phyloP scores from a whole-genome alignment of 2,113 vertebrate genomes.

The Aegypius monachus region DNA sequence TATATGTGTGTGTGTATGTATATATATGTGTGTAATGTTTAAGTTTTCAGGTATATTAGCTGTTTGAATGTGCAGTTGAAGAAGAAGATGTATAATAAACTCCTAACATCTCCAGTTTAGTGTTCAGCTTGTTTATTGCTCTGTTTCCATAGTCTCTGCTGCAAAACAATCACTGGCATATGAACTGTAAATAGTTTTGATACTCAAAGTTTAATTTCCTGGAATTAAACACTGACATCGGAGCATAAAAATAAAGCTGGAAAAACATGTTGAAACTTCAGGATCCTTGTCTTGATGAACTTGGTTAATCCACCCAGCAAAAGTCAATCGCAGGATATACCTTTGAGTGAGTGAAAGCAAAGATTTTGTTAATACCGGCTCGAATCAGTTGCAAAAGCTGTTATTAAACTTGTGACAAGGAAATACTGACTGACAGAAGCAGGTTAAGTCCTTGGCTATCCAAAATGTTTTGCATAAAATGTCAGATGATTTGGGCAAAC shows the following conservation, averaged over 20 bases:
- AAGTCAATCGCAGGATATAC: not conserved
- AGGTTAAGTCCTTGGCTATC: not conserved
- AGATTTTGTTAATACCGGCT: constrained; percentile 14
- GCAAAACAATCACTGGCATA: not conserved
- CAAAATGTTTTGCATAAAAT: constrained; percentile 19
- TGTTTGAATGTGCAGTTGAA: not conserved
- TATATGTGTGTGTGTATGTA: rapidly evolving
- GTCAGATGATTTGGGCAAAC: not conserved
- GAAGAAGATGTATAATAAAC: not conserved
- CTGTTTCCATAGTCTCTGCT: not conserved
- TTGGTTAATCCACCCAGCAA: constrained; percentile 8
- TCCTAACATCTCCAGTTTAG: not conserved
- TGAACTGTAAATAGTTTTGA: constrained; percentile 61
- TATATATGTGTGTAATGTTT: not conserved
- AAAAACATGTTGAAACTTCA: constrained; percentile 31
- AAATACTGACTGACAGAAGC: constrained; percentile 8
- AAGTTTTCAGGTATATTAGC: not conserved
- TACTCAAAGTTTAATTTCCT: constrained; percentile 25
- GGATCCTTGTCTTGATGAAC: constrained; percentile 2
- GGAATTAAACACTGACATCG: constrained; percentile 35
- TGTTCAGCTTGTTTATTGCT: not conserved
- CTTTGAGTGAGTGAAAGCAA: not conserved
- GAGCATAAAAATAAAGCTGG: constrained; percentile 43
- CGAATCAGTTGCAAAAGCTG: constrained; percentile 39
- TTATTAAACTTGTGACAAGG: constrained; percentile 5